These are phyloP conservation scores for Pharmacophagus antenor DNA, from an alignment of 2,888 invertebrate genomes.

Conservation along the genomic window DNA sequence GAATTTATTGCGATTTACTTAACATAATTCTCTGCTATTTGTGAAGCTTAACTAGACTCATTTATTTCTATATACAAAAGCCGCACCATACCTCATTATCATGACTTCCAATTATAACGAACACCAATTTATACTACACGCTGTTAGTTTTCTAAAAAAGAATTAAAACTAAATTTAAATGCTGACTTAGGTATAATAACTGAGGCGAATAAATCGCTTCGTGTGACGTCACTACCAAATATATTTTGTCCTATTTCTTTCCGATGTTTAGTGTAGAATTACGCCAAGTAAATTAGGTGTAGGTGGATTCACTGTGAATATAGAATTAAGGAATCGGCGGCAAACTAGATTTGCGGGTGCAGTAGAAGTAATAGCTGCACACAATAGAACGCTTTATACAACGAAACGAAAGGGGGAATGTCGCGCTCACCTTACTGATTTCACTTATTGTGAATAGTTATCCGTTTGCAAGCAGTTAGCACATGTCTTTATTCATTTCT, in stretches of 20 bases:
- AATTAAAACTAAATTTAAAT: conserved; percentile 19
- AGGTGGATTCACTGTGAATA: conserved; percentile 45
- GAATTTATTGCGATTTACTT: no score
- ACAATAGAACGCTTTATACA: conserved; percentile 45
- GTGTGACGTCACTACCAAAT: conserved; percentile 48
- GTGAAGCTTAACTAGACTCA: conserved; percentile 25
- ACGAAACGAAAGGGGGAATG: conserved; percentile 46
- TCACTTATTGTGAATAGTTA: conserved; percentile 2
- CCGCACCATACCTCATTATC: conserved; percentile 34
- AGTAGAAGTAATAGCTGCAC: conserved; percentile 32
- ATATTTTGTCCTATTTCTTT: conserved; percentile 47
- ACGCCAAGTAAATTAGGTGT: conserved; percentile 46
- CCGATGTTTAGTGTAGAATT: conserved; percentile 44
- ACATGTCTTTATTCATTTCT: conserved; percentile 10
- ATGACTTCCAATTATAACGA: conserved; percentile 33
- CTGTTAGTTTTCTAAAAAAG: conserved; percentile 9
- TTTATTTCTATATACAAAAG: conserved; percentile 22
- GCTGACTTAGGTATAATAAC: conserved; percentile 25
- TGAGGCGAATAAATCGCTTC: conserved; percentile 21
- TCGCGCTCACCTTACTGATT: conserved; percentile 16
- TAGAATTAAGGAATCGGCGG: conserved; percentile 33
- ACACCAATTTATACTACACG: conserved; percentile 30
- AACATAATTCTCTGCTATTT: no score
- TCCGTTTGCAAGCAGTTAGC: neutral
- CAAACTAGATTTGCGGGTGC: conserved; percentile 24